Base-by-base conservation (phyloP, 2,888 invertebrate genomes). In the Philereme transversata region DNA sequence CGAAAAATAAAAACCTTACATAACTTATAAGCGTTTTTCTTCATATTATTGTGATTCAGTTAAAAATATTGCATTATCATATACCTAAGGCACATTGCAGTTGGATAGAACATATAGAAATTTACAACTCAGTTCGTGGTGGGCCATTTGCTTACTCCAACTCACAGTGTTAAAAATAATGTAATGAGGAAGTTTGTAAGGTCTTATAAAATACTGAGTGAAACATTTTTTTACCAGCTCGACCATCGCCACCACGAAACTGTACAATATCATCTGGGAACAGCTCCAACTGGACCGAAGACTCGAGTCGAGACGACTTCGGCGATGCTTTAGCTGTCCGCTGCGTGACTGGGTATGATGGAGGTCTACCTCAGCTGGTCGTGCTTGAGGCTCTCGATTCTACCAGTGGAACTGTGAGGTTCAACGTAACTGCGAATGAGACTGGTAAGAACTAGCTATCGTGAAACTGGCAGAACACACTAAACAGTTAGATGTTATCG, bases 311-410 rank as follows among this genome's bases (percentile, higher is more conserved):
- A 43, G 88, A 90, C 5, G 88, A 90, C 22, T 71, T 78, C 0
- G 83, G 78, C 0, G 89, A 89, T 33, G 79, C 82, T 2, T 87
- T 98, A 72, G 95, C 97, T 73, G 95, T 98, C 51, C 96, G 97
- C 72, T 98, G 98, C 80, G 94, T 96, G 66, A 94, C 97, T 0
- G 98, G 97, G 0, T 97, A 97, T 81, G 97, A 98, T 80, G 97
- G 97, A 0, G 98, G 98, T 5, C 93, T 98, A 57, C 96, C 96
- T 35, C 98, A 98, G 83, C 93, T 95, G 66, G 97, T 97, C 78
- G 94, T 96, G 47, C 86, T 98, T 48, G 97, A 98, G 83, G 97
- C 97, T 34, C 94, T 96, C 80, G 97, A 97, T 76, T 94, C 95
- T 0, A 87, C 93, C 61, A 95, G 94, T 43, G 96, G 95, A 73